Conservation (phyloP, 2,888 invertebrate species). For the Sesia apiformis region DNA sequence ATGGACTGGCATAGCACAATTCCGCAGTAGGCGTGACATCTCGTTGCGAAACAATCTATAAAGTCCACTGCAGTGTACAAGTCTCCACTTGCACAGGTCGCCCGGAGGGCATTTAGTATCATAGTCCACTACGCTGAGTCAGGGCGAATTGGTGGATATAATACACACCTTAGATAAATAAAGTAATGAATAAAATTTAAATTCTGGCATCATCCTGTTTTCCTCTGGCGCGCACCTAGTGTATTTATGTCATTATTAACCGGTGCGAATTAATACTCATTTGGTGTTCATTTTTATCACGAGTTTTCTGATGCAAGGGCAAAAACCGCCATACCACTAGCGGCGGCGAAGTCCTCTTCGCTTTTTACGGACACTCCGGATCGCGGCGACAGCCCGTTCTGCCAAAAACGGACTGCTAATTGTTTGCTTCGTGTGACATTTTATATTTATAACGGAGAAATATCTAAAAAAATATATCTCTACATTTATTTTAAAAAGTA, state of each 20-base stretch:
- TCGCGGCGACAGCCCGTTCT: slow-evolving; percentile 20
- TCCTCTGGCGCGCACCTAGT: slow-evolving; percentile 38
- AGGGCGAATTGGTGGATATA: no score
- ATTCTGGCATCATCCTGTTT: slow-evolving; percentile 35
- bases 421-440: slow-evolving; percentile 15
- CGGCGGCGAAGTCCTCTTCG: slow-evolving; percentile 16
- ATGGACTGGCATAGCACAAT: no score
- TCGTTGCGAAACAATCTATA: no score
- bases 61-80: no score
- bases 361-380: slow-evolving; percentile 28
- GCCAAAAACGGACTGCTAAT: slow-evolving; percentile 47
- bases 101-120: no score
- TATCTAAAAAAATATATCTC: neutral
- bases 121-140: no score
- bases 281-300: slow-evolving; percentile 63
- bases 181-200: neutral
- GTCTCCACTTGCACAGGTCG: no score
- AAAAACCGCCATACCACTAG: slow-evolving; percentile 38
- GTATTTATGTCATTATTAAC: slow-evolving; percentile 75
- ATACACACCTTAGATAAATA: no score
- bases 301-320: slow-evolving; percentile 39
- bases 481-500: slow-evolving; percentile 1
- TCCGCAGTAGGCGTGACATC: no score
- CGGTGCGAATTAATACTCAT: slow-evolving; percentile 72
- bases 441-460: neutral